phyloP scores from a whole-genome alignment of 2,113 vertebrate species.

The Tragelaphus strepsiceros region DNA sequence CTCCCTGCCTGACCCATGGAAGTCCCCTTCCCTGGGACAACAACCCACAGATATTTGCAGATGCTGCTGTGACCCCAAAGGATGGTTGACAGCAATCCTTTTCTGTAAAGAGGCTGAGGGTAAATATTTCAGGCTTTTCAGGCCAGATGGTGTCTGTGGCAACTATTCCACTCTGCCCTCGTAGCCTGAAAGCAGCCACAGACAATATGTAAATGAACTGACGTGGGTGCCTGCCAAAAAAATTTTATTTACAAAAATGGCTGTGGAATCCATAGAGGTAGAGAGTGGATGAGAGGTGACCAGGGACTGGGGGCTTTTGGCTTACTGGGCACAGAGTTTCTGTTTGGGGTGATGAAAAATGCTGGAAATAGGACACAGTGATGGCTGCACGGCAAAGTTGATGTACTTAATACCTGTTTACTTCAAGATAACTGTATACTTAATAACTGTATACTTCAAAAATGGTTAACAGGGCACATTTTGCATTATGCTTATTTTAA shows the following conservation, averaged over 20 bases:
- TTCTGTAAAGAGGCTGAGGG: background rate
- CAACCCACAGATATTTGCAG: background rate
- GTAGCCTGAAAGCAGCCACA: fast-evolving
- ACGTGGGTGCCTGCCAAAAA: background rate
- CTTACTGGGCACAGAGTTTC: background rate
- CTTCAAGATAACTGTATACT: background rate
- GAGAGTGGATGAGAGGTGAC: background rate
- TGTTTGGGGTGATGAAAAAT: background rate
- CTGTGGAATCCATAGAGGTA: background rate
- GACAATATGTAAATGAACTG: fast-evolving
- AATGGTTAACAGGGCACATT: background rate
- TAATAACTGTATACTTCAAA: no score
- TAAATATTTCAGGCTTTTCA: background rate
- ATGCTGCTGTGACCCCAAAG: background rate
- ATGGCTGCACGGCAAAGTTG: fast-evolving
- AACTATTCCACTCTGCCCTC: background rate
- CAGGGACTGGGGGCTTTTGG: background rate
- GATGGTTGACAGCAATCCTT: fast-evolving
- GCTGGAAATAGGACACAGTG: background rate
- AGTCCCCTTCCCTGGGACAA: background rate
- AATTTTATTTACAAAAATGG: background rate
- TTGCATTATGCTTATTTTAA: background rate
- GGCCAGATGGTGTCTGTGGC: background rate
- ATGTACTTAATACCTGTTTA: background rate
- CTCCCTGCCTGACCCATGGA: background rate